Base-by-base conservation (phyloP, 2,888 invertebrate genomes). In the Macrophya alboannulata region DNA sequence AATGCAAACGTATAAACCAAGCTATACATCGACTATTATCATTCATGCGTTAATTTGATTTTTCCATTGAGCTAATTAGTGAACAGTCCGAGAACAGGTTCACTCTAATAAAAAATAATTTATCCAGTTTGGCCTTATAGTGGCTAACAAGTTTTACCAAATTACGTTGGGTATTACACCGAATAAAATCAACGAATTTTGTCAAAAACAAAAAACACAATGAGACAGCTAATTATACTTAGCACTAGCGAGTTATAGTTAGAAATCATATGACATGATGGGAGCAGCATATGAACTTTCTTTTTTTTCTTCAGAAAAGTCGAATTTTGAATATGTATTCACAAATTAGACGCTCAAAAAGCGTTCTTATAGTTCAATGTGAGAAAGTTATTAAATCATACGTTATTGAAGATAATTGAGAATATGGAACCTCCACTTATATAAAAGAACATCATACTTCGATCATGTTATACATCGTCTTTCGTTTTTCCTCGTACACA, bases 1-100 rank as follows among this genome's bases (percentile, higher is more conserved):
- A 45, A n/a, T 8, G 72, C 72, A 74, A 74, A 74, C 21, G 45
- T n/a, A n/a, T n/a, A 45, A 74, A 74, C 72, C 43, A 43, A 21
- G 12, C 72, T 74, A n/a, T n/a, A 74, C 45, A 74, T 74, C 72
- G 43, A 45, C 72, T 31, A 31, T 45, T 45, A 45, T 74, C 45
- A 74, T 74, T 74, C 72, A 21, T n/a, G 17, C 45, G 21, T 21
- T 21, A 45, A 74, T 45, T 45, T 74, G 9, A 45, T 45, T 74
- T 43, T 74, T 4, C 31, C 72, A 45, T 74, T 68, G 15, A 68
- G 68, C 68, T 68, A 37, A 68, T 68, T 68, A 17, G 31, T 15
- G 37, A 17, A 4, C 37, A 25, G 68, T 15, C 17, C 68, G 15
- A 15, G 37, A 37, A 31, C 17, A 37, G 37, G 37, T 68, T 12